Evolutionary conservation across 1,140 invertebrate species (phyloP).

Genomic region (Nasonia giraulti): DNA sequence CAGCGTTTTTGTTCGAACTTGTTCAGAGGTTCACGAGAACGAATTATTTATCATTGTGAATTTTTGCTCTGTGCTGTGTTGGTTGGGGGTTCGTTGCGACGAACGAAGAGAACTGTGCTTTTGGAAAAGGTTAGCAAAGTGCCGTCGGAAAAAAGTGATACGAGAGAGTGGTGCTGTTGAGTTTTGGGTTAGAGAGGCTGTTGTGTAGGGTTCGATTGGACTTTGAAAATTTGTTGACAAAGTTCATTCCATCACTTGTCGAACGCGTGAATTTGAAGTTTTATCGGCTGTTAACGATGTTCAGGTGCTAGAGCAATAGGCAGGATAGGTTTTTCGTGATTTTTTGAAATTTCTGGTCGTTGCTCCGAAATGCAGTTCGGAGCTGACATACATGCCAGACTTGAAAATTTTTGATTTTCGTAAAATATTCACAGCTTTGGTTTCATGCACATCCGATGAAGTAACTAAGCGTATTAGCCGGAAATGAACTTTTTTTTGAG

Average conservation of each 20-base stretch:
- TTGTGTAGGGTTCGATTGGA: neutral
- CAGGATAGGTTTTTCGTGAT: too few relatives aligned
- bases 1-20: neutral
- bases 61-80: neutral
- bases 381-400: too few relatives aligned
- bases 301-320: too few relatives aligned
- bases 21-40: neutral
- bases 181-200: neutral
- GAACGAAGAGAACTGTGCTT: conserved; percentile 19
- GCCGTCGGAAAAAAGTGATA: neutral
- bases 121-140: conserved; percentile 27
- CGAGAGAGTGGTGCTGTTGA: neutral
- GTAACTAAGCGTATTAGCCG: neutral
- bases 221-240: too few relatives aligned
- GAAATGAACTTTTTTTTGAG: neutral
- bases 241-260: too few relatives aligned
- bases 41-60: neutral
- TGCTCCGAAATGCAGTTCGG: too few relatives aligned
- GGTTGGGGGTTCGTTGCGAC: neutral
- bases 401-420: too few relatives aligned
- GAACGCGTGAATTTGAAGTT: too few relatives aligned
- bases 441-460: too few relatives aligned
- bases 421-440: too few relatives aligned
- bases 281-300: too few relatives aligned
- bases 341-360: too few relatives aligned